Evolutionary conservation across 2,888 invertebrate species (phyloP).

Genomic region (Drosophila colorata): DNA sequence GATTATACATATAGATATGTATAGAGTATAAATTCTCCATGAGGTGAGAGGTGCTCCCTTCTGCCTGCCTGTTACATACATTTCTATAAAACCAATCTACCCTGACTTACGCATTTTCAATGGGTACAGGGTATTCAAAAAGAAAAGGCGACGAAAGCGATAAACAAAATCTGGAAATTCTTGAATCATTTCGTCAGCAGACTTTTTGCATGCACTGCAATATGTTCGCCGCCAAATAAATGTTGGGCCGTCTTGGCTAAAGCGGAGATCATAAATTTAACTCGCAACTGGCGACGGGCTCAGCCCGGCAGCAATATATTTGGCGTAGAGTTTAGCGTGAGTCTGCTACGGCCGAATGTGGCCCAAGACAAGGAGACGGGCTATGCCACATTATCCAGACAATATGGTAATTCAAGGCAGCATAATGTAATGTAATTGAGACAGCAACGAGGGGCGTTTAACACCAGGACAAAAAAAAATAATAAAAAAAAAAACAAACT

Average conservation of each 20-base stretch:
- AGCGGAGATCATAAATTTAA: constrained; percentile 36
- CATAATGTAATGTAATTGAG: constrained; percentile 74
- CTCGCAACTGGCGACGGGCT: neutral
- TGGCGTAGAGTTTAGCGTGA: constrained; percentile 2
- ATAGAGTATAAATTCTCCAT: too few species aligned
- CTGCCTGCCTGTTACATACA: neutral
- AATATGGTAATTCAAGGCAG: constrained; percentile 73
- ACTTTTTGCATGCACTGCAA: constrained; percentile 48
- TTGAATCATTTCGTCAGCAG: constrained; percentile 39
- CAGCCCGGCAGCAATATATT: neutral
- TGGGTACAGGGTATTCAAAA: neutral
- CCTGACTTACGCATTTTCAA: neutral
- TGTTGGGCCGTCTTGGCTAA: constrained; percentile 3
- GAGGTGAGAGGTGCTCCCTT: too few species aligned
- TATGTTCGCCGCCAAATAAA: constrained; percentile 16
- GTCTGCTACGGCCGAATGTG: constrained; percentile 25
- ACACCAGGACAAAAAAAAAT: constrained; percentile 29
- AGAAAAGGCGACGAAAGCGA: constrained; percentile 15
- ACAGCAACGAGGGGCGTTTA: constrained; percentile 53
- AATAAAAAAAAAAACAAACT: neutral
- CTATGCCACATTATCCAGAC: constrained; percentile 60
- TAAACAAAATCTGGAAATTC: constrained; percentile 26
- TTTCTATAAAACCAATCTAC: neutral
- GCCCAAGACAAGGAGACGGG: neutral
- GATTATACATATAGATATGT: too few species aligned